Conservation (phyloP, 2,113 vertebrate species). For the Maccullochella peelii region DNA sequence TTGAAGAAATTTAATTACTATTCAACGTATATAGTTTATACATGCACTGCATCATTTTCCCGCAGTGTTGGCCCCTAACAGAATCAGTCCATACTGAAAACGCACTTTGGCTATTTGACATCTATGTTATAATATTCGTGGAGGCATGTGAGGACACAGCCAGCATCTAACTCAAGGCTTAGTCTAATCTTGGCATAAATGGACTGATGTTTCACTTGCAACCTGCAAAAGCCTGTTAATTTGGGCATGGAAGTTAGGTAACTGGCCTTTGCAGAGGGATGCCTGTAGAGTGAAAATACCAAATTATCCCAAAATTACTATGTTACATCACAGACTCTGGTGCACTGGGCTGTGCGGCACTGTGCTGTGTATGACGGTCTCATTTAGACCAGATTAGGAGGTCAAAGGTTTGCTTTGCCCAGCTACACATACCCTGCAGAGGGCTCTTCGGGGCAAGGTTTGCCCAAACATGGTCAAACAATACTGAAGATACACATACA, state of each 20-base stretch:
- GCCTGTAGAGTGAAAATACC: slow-evolving; percentile 62
- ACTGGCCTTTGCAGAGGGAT: slow-evolving; percentile 64
- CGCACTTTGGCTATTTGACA: slow-evolving; percentile 15
- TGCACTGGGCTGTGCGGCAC: neutral
- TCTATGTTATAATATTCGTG: slow-evolving; percentile 23
- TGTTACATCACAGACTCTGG: slow-evolving; percentile 64
- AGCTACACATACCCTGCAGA: slow-evolving; percentile 47
- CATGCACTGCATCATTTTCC: neutral
- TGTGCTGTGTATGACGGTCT: slow-evolving; percentile 48
- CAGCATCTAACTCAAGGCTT: slow-evolving; percentile 23
- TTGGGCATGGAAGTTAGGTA: slow-evolving; percentile 64
- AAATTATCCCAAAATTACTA: slow-evolving; percentile 70
- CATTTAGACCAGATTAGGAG: slow-evolving; percentile 78
- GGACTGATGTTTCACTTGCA: slow-evolving; percentile 33
- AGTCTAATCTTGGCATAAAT: slow-evolving; percentile 54
- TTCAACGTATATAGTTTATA: too few relatives aligned
- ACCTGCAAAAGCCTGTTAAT: slow-evolving; percentile 50
- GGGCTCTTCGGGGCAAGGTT: slow-evolving; percentile 52
- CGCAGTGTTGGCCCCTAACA: neutral
- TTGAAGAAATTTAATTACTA: too few relatives aligned
- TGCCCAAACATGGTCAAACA: slow-evolving; percentile 85
- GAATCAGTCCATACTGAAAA: slow-evolving; percentile 1
- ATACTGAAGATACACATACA: slow-evolving; percentile 26
- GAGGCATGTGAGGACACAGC: slow-evolving; percentile 33
- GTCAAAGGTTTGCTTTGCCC: slow-evolving; percentile 71